Base-by-base conservation (phyloP, 2,888 invertebrate species). In the Amblyjoppa proteus region DNA sequence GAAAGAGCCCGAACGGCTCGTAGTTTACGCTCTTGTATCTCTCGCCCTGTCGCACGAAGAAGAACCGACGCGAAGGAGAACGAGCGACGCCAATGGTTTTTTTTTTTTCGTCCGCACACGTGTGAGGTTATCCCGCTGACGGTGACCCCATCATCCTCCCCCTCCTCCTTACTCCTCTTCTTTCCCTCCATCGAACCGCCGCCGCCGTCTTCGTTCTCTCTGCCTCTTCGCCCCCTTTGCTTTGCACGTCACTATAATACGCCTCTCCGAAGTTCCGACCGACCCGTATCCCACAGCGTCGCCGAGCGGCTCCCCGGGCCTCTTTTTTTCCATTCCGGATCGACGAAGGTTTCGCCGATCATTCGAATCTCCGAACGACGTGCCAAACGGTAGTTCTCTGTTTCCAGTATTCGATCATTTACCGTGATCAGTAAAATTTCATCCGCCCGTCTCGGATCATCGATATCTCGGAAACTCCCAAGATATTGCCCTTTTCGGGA, bases 111-210 rank as follows among this genome's bases (percentile, higher is more conserved):
- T 90, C 84, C 90, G 89, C 91, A 91, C 92, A 92, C 92, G 92
- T 91, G 92, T 91, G 90, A 89, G 92, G 91, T 91, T 91, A 91
- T 92, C 92, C 91, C 89, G 87, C 81, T 88, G 89, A 90, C 87
- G 89, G 90, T 92, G 91, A 92, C 91, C 91, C 91, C 90, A 89
- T 89, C 91, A 88, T 91, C 90, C 90, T 90, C 88, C 76, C 83
- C 85, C 81, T 80, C 81, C 84, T 80, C 78, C 80, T 58, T 81
- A 25, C 87, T 75, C 68, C 51, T 49, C 61, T 79, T 61, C 75
- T 64, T 45, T 74, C 61, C 45, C 76, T 82, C 66, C 75, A 34
- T 61, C 71, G 75, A 77, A 64, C 75, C 80, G 69, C 81, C 64
- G 49, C 73, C 82, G 77, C 69, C 75, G 68, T 34, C 77, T 85